Conservation (phyloP, 2,797 vertebrate genomes). For the Sebastes trivittatus region DNA sequence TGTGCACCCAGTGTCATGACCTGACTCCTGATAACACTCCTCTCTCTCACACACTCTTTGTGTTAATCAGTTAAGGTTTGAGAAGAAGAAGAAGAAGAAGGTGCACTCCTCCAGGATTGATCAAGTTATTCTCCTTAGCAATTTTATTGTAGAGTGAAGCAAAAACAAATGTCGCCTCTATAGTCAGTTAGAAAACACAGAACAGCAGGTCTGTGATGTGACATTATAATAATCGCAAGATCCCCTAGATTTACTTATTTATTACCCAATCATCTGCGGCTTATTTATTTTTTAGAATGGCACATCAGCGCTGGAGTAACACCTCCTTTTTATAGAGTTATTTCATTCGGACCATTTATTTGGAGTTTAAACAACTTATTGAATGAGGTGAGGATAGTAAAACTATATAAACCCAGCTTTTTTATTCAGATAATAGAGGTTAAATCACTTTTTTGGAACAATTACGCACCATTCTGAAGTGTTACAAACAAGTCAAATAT, state of each 20-base stretch:
- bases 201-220: background rate
- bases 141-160: background rate
- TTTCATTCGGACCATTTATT: background rate
- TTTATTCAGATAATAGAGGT: background rate
- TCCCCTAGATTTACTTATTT: background rate
- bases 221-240: background rate
- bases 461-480: background rate
- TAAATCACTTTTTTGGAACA: background rate
- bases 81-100: background rate
- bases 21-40: background rate
- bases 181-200: background rate
- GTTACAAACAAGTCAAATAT: background rate
- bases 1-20: constrained; percentile 40
- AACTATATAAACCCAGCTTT: background rate
- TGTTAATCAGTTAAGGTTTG: background rate
- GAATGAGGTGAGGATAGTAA: background rate
- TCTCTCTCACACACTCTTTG: background rate
- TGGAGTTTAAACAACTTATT: background rate
- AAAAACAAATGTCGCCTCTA: background rate
- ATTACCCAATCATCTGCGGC: background rate
- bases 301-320: background rate
- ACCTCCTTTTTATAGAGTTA: background rate
- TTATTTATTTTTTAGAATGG: background rate
- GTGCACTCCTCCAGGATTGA: too few relatives aligned
- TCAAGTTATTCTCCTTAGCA: background rate